Evolutionary conservation across 2,113 vertebrate species (phyloP).

Genomic region (Phaethon lepturus): DNA sequence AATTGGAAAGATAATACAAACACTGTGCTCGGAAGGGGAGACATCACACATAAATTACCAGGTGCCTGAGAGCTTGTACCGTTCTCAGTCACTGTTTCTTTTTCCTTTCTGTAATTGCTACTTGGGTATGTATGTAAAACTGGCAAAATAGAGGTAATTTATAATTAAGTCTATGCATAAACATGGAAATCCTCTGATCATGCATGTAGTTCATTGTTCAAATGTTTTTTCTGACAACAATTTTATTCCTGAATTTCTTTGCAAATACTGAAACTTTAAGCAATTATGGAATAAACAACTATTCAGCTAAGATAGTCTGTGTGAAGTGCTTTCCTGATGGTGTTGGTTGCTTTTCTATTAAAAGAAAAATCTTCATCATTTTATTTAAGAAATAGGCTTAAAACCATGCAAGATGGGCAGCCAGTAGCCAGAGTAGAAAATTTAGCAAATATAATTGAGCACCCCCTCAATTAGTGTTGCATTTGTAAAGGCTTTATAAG

Average conservation of each 20-base stretch:
- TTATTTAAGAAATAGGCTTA: neutral
- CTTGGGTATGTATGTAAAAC: neutral
- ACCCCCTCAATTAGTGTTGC: neutral
- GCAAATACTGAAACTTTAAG: neutral
- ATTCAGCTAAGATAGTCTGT: neutral
- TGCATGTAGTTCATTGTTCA: neutral
- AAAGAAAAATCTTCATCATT: neutral
- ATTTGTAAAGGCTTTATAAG: neutral
- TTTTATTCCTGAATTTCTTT: neutral
- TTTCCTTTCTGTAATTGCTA: neutral
- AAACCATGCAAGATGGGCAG: neutral
- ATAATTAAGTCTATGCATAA: neutral
- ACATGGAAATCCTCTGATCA: neutral
- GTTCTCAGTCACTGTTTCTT: neutral
- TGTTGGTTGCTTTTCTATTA: neutral
- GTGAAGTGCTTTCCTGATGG: neutral
- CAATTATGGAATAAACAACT: neutral
- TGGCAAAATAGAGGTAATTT: neutral
- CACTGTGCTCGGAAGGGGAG: neutral
- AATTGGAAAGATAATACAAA: slow-evolving; percentile 52
- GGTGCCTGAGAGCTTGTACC: neutral
- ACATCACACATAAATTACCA: slow-evolving; percentile 25
- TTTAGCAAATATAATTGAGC: neutral
- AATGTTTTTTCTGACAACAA: neutral
- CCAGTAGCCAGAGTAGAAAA: neutral